A percentile compares a stretch with the other conserved stretches of the same genome.
Conservation (phyloP, 1,140 invertebrate species). For the Nymphalis io region DNA sequence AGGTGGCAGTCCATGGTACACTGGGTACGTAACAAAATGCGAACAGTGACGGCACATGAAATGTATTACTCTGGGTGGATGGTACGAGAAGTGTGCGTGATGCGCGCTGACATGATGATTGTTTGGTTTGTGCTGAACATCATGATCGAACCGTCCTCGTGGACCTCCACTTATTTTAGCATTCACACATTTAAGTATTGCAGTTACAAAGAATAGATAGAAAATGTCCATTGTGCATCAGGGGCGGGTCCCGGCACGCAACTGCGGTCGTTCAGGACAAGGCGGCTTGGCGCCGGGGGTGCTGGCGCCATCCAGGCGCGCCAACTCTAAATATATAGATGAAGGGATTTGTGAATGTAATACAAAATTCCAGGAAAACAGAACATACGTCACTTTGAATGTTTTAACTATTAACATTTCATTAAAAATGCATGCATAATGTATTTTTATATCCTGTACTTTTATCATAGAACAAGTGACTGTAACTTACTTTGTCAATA, state of each 20-base stretch:
- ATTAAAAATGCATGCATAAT: too few relatives aligned
- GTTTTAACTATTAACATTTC: too few relatives aligned
- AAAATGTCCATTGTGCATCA: slow-evolving; percentile 61
- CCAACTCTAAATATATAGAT: slow-evolving; percentile 49
- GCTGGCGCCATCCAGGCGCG: slow-evolving; percentile 60
- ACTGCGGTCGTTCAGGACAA: slow-evolving; percentile 60
- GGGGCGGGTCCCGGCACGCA: slow-evolving; percentile 60
- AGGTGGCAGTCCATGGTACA: slow-evolving; percentile 62
- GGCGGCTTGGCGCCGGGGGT: slow-evolving; percentile 56
- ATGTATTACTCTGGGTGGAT: slow-evolving; percentile 59
- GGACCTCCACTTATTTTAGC: slow-evolving; percentile 64
- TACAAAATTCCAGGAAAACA: slow-evolving; percentile 11
- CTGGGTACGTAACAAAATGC: slow-evolving; percentile 56
- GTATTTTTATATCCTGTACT: too few relatives aligned
- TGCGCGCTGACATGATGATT: slow-evolving; percentile 57
- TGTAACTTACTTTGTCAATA: too few relatives aligned
- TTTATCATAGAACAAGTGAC: too few relatives aligned
- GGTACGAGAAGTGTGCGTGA: slow-evolving; percentile 65
- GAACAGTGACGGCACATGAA: slow-evolving; percentile 64
- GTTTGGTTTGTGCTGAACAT: slow-evolving; percentile 37
- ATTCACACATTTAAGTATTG: slow-evolving; percentile 36
- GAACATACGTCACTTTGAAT: neutral
- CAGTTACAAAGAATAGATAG: slow-evolving; percentile 39
- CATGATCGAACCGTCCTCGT: slow-evolving; percentile 50
- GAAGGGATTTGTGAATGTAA: slow-evolving; percentile 28